Evolutionary conservation across 2,797 vertebrate genomes (phyloP).

Genomic region (Acanthurus lineatus): DNA sequence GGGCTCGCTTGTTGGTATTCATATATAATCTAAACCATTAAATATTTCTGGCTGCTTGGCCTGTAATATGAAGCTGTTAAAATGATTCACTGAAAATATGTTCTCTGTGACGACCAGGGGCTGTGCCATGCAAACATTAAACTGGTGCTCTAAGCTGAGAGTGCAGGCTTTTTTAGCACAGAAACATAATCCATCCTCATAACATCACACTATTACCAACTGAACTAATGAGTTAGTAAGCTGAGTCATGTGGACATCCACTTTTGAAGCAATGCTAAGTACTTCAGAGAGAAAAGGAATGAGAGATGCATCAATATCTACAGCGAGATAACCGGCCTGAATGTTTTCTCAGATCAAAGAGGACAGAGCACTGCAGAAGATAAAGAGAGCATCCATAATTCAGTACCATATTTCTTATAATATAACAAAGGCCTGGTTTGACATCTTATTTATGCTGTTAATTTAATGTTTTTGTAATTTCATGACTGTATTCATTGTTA

Average conservation of each 20-base stretch:
- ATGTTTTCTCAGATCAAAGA: not conserved
- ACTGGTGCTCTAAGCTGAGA: not conserved
- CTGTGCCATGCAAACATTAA: slow-evolving; percentile 17
- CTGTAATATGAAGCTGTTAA: slow-evolving; percentile 33
- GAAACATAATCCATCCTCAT: slow-evolving; percentile 48
- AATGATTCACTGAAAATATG: slow-evolving; percentile 37
- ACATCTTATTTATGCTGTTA: slow-evolving; percentile 18
- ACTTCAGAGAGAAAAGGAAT: slow-evolving; percentile 30
- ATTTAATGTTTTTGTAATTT: not conserved
- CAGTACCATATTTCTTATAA: not conserved
- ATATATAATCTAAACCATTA: slow-evolving; percentile 20
- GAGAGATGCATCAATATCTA: slow-evolving; percentile 33
- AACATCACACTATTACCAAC: slow-evolving; percentile 40
- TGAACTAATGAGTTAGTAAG: slow-evolving; percentile 49
- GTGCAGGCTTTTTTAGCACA: slow-evolving; percentile 28
- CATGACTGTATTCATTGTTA: not conserved
- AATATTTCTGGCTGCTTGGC: slow-evolving; percentile 1
- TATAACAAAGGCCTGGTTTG: not conserved
- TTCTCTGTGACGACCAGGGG: not conserved
- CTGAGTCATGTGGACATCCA: slow-evolving; percentile 55
- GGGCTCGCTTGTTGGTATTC: slow-evolving; percentile 6
- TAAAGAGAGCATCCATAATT: not conserved
- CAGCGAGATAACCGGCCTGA: not conserved
- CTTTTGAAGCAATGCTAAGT: slow-evolving; percentile 26
- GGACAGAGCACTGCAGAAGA: not conserved